These are phyloP conservation scores for Drosophila anceps DNA, from an alignment of 2,888 invertebrate species.

Conservation along the genomic window DNA sequence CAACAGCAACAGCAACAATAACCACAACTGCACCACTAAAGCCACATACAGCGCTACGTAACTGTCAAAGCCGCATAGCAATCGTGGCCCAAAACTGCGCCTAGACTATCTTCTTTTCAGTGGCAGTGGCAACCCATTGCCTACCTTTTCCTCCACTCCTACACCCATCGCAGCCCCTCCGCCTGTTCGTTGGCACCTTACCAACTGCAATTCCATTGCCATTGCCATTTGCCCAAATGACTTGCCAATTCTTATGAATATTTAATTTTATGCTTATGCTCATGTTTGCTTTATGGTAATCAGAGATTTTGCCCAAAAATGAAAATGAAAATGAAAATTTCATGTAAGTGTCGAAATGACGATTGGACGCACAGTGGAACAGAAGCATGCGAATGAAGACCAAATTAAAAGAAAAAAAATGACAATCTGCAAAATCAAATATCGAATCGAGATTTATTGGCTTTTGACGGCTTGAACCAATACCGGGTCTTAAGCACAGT, in stretches of 20 bases:
- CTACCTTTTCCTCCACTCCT: background rate
- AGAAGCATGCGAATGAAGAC: background rate
- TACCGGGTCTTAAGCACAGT: background rate
- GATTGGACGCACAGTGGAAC: slow-evolving; percentile 36
- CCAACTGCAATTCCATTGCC: slow-evolving; percentile 34
- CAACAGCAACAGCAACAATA: slow-evolving; percentile 44
- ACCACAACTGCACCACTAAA: slow-evolving; percentile 24
- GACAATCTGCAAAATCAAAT: background rate
- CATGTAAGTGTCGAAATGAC: slow-evolving; percentile 31
- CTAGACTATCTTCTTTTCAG: slow-evolving; percentile 2
- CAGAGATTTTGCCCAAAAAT: slow-evolving; percentile 67
- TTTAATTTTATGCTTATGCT: slow-evolving; percentile 78
- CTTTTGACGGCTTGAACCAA: background rate
- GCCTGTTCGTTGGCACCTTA: background rate
- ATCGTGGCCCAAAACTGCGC: slow-evolving; percentile 40
- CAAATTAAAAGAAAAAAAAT: background rate
- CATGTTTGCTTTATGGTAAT: slow-evolving; percentile 79
- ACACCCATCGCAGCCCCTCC: background rate
- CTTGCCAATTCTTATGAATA: slow-evolving; percentile 75
- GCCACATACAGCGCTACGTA: slow-evolving; percentile 11
- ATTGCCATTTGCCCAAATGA: slow-evolving; percentile 58
- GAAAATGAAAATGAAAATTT: slow-evolving; percentile 66
- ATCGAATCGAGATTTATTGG: background rate
- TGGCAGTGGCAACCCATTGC: slow-evolving; percentile 10
- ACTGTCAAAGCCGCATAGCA: slow-evolving; percentile 29